These are phyloP conservation scores for Epinotia ramella DNA, from an alignment of 2,888 invertebrate genomes.

Conservation along the genomic window DNA sequence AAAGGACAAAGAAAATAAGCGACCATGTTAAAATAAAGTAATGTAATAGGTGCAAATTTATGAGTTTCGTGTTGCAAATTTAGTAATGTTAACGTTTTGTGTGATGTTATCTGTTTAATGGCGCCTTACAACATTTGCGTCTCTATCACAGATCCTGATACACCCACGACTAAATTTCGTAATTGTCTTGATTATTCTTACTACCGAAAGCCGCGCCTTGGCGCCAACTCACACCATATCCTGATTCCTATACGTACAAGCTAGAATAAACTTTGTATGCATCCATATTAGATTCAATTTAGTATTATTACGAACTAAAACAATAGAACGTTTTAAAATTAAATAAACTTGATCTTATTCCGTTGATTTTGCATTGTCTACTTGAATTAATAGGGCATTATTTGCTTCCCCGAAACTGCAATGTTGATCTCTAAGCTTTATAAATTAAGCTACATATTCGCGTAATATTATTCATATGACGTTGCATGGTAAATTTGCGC, in stretches of 20 bases:
- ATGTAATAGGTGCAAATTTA: constrained; percentile 22
- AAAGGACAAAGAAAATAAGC: constrained; percentile 15
- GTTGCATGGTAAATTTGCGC: constrained; percentile 71
- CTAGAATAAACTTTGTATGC: constrained; percentile 52
- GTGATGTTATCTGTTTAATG: constrained; percentile 29
- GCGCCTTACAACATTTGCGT: constrained; percentile 21
- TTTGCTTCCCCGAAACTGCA: constrained; percentile 46
- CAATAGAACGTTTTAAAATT: not conserved
- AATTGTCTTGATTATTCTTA: constrained; percentile 54
- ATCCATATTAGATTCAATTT: not conserved
- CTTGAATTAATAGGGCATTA: constrained; percentile 47
- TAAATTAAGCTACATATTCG: constrained; percentile 47
- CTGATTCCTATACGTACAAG: constrained; percentile 51
- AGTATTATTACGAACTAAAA: not conserved
- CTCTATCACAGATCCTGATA: constrained; percentile 49
- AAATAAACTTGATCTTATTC: constrained; percentile 55
- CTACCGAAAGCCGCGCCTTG: constrained; percentile 58
- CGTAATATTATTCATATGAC: constrained; percentile 44
- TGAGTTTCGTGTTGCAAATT: not conserved
- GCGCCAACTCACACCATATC: constrained; percentile 61
- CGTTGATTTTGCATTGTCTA: constrained; percentile 69
- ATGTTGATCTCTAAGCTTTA: constrained; percentile 55
- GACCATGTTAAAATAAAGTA: constrained; percentile 21
- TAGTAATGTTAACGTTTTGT: constrained; percentile 15
- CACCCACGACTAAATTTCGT: constrained; percentile 63